A percentile compares a stretch with the other conserved stretches of the same genome.
Conservation (phyloP, 1,140 invertebrate species). For the Pectinophora gossypiella region DNA sequence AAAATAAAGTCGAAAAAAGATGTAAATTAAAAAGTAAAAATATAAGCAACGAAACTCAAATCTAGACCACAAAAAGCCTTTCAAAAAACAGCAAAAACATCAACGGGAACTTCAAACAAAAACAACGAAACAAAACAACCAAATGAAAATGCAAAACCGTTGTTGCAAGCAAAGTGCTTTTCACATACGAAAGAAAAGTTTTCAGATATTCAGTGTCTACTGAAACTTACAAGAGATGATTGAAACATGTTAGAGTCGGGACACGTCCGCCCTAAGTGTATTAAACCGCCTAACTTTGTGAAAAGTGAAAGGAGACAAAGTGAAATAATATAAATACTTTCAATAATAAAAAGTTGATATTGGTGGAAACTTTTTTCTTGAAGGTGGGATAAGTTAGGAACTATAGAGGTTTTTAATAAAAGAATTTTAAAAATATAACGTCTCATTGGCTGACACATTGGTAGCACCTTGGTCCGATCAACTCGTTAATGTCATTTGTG, state of each 20-base stretch:
- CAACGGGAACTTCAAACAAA: too few relatives aligned
- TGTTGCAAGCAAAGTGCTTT: conserved; percentile 21
- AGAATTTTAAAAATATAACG: not conserved
- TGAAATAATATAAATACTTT: conserved; percentile 73
- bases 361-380: conserved; percentile 33
- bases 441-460: not conserved
- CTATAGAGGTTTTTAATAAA: not conserved
- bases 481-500: too few relatives aligned
- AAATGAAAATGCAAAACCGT: conserved; percentile 16
- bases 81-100: too few relatives aligned
- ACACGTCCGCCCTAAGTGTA: conserved; percentile 67
- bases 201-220: conserved; percentile 36
- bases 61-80: too few relatives aligned
- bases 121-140: not conserved
- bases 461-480: too few relatives aligned
- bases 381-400: conserved; percentile 16
- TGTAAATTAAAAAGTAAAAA: too few relatives aligned
- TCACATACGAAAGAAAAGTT: conserved; percentile 49
- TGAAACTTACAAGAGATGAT: conserved; percentile 49
- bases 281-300: conserved; percentile 60
- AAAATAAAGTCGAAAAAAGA: too few relatives aligned
- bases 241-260: conserved; percentile 53
- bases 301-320: conserved; percentile 61
- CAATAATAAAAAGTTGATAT: conserved; percentile 70
- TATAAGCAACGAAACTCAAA: too few relatives aligned